phyloP scores from a whole-genome alignment of 1,140 invertebrate genomes.

The Lithobius niger region DNA sequence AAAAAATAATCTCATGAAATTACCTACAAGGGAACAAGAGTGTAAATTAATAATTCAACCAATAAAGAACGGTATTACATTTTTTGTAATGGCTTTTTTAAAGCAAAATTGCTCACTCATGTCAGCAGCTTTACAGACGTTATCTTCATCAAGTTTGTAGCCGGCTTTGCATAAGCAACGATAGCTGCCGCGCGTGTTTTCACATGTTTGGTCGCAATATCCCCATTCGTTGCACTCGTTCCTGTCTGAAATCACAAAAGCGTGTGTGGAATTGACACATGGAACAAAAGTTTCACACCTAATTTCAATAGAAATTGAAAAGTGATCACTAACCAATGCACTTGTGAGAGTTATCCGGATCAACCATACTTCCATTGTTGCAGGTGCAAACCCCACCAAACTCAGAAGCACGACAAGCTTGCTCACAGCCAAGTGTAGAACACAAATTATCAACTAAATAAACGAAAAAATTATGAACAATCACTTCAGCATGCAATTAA shows the following conservation, averaged over 20 bases:
- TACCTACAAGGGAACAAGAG: too few relatives aligned
- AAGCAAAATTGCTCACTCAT: too few relatives aligned
- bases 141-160: conserved; percentile 50
- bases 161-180: conserved; percentile 69
- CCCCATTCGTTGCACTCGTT: conserved; percentile 92
- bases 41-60: too few relatives aligned
- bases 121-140: conserved; percentile 48
- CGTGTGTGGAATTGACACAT: too few relatives aligned
- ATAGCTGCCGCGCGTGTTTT: conserved; percentile 67
- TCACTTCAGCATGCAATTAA: too few relatives aligned
- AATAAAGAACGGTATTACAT: too few relatives aligned
- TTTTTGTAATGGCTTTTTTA: too few relatives aligned
- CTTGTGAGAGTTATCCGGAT: conserved; percentile 62
- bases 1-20: conserved; percentile 58
- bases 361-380: conserved; percentile 49
- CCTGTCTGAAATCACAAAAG: conserved; percentile 63
- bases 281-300: background rate
- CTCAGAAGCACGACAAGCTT: conserved; percentile 76
- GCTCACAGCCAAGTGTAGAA: conserved; percentile 64
- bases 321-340: conserved; percentile 59
- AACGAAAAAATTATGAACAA: conserved; percentile 12
- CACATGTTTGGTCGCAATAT: conserved; percentile 86
- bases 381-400: conserved; percentile 81
- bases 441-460: conserved; percentile 57
- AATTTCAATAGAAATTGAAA: background rate